Evolutionary conservation across 2,797 vertebrate genomes (phyloP).

Genomic region (Urosaurus nigricauda): DNA sequence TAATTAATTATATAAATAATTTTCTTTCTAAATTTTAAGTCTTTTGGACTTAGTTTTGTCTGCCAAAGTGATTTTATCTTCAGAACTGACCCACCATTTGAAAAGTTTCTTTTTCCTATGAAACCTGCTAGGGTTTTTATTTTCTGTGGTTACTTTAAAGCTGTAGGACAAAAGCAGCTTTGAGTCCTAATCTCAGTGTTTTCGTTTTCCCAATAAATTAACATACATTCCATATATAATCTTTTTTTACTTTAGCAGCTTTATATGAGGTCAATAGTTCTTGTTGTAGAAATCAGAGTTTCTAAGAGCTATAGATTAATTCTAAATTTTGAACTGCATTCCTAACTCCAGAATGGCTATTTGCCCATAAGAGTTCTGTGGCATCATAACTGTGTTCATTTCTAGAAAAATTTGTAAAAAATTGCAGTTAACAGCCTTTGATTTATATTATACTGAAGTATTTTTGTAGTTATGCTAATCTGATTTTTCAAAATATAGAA

Average conservation of each 20-base stretch:
- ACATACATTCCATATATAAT: constrained; percentile 18
- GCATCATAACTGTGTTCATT: not conserved
- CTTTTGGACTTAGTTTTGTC: not conserved
- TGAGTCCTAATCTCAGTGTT: not conserved
- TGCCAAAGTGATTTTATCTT: constrained; percentile 31
- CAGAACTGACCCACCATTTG: not conserved
- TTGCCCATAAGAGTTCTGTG: not conserved
- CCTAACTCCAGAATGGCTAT: not conserved
- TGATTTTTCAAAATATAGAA: not conserved
- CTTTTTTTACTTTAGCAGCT: constrained; percentile 18
- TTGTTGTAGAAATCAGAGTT: constrained; percentile 26
- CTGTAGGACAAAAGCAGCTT: not conserved
- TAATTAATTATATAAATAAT: too few relatives aligned
- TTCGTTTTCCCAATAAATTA: not conserved
- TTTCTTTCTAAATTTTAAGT: not conserved
- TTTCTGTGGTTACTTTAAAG: constrained; percentile 9
- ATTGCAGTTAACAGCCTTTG: not conserved
- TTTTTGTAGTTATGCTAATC: not conserved
- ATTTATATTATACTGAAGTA: not conserved
- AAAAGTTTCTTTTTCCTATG: constrained; percentile 2
- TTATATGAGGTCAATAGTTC: not conserved
- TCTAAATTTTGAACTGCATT: constrained; percentile 10
- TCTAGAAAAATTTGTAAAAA: not conserved
- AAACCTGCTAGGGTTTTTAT: not conserved
- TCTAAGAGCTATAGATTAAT: not conserved